Base-by-base conservation (phyloP, 30 jellyfish, hydroid and myxozoan genomes). In the Mastigias papua region DNA sequence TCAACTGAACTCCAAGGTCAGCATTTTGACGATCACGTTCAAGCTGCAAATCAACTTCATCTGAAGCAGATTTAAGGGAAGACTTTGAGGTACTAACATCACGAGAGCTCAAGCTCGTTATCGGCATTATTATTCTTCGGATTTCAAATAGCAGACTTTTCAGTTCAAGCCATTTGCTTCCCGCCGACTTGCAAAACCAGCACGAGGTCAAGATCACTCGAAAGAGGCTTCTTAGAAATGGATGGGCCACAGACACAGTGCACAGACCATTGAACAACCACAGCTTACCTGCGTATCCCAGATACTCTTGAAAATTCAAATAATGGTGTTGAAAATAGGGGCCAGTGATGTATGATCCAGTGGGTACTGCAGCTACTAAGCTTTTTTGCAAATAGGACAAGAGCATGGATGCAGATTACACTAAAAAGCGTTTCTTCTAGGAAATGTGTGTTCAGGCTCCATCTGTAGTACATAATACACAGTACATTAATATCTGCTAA, bases 1-100 rank as follows among this genome's bases (percentile, higher is more conserved):
- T 68, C 31, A 93, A 63, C 84, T 89, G 98, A 27, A 82, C 82
- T n/a, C 89, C 98, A 28, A 93, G 93, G 63, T 73, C 86, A 0
- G 95, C 89, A 33, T 48, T 68, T 49, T 87, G 89, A 7, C 88
- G 86, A 65, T 93, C 98, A 25, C 22, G 20, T 62, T 73, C 57
- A 21, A 93, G 63, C 35, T 84, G 96, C 7, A 32, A 17, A 49
- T 93, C 98, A 48, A 93, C 96, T 42, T 93, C 96, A 72, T 82
- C 83, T 33, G 92, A 73, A 21, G 96, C 97, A 15, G 85, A 22
- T 20, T 74, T 84, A 23, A 93, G 72, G 15, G 73, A 26, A 10
- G 83, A 50, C 17, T 32, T 54, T 22, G 82, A 65, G 42, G 76
- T 57, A 48, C 82, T 73, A 22, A 83, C 22, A 20, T 69, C 54